These are phyloP conservation scores for Aphodius sticticus DNA, from an alignment of 2,888 invertebrate genomes.

Conservation along the genomic window DNA sequence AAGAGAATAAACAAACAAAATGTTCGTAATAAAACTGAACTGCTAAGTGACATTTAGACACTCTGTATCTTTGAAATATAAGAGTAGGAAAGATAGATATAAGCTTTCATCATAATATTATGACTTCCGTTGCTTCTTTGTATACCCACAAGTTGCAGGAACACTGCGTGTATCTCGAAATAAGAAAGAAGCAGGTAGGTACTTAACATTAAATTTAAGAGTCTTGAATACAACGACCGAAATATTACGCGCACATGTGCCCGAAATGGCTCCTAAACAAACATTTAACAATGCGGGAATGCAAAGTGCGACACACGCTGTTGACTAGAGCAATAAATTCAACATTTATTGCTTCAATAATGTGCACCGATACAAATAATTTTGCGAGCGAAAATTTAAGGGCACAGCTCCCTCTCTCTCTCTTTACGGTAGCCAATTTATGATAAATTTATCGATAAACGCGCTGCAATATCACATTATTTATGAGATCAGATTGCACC, in stretches of 20 bases:
- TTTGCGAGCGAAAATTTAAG: constrained; percentile 10
- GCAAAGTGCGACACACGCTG: constrained; percentile 5
- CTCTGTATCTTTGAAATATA: too few species aligned
- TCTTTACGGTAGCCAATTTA: not conserved
- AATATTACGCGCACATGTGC: not conserved
- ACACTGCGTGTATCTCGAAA: not conserved
- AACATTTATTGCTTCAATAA: constrained; percentile 24
- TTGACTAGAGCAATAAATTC: constrained; percentile 14
- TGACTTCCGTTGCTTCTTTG: too few species aligned
- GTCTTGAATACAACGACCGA: not conserved
- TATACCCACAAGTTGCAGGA: too few species aligned
- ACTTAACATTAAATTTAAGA: not conserved
- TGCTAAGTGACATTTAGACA: too few species aligned
- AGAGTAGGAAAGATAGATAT: too few species aligned
- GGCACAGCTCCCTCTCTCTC: not conserved
- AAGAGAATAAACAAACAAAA: too few species aligned
- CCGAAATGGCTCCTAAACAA: not conserved
- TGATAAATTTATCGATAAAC: constrained; percentile 4
- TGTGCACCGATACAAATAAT: constrained; percentile 22
- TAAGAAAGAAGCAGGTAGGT: not conserved
- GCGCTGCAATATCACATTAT: not conserved
- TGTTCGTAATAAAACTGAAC: too few species aligned
- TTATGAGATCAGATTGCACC: not conserved
- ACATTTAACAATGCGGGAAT: not conserved
- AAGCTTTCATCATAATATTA: too few species aligned